Evolutionary conservation across 2,113 vertebrate genomes (phyloP).

Genomic region (Cariama cristata): DNA sequence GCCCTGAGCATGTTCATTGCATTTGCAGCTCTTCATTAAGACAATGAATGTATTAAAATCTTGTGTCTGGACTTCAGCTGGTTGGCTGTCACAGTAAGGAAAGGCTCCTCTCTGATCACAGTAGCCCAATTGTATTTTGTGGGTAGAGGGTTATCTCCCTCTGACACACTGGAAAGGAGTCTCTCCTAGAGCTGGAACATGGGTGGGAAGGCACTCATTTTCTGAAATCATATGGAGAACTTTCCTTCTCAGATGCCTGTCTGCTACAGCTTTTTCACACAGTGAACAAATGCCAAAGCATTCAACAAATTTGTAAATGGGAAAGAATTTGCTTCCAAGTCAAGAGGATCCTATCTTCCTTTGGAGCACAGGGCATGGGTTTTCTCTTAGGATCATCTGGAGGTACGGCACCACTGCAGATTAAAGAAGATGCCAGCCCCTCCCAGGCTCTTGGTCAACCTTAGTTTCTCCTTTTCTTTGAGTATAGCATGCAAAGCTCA

Average conservation of each 20-base stretch:
- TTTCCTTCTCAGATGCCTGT: not conserved
- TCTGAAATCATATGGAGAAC: not conserved
- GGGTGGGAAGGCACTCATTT: not conserved
- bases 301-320: not conserved
- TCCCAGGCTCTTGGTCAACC: not conserved
- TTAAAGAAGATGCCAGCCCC: not conserved
- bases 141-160: not conserved
- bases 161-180: not conserved
- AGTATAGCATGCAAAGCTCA: not conserved
- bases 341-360: not conserved
- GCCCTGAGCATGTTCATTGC: not conserved
- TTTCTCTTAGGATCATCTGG: not conserved
- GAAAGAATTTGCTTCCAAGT: not conserved
- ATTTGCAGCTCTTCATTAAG: not conserved
- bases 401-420: not conserved
- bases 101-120: not conserved
- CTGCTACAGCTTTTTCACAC: not conserved
- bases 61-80: not conserved
- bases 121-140: not conserved
- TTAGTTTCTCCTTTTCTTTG: not conserved
- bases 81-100: not conserved
- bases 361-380: not conserved
- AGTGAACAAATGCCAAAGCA: not conserved
- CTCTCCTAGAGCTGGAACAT: not conserved
- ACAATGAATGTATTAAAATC: conserved; percentile 22